Conservation (phyloP, 2,888 invertebrate species). For the Archips crataeganus region DNA sequence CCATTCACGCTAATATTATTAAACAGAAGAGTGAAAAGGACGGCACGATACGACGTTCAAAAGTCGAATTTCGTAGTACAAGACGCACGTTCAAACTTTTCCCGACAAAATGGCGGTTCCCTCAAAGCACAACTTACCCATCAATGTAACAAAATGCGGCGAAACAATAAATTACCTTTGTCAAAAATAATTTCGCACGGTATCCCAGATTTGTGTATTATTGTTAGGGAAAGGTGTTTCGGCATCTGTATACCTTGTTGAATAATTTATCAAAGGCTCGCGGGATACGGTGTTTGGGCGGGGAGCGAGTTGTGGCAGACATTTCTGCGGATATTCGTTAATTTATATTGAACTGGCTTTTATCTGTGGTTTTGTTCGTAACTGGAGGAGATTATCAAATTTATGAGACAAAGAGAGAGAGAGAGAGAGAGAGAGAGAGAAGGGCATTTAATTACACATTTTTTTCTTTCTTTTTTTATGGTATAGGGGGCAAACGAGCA, state of each 20-base stretch:
- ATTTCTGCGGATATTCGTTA: not conserved
- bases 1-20: too few species aligned
- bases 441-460: too few species aligned
- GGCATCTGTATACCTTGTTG: conserved; percentile 41
- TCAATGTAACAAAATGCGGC: conserved; percentile 7
- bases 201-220: conserved; percentile 43
- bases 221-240: conserved; percentile 42
- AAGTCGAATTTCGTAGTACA: too few species aligned
- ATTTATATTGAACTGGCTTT: too few species aligned
- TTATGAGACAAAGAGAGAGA: too few species aligned
- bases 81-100: not conserved
- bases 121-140: conserved; percentile 6
- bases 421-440: too few species aligned
- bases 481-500: too few species aligned
- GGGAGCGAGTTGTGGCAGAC: conserved; percentile 6
- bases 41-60: too few species aligned
- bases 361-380: too few species aligned
- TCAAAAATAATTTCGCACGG: conserved; percentile 46
- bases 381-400: not conserved
- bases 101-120: conserved; percentile 9
- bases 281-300: conserved; percentile 31
- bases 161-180: conserved; percentile 46
- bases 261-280: conserved; percentile 46
- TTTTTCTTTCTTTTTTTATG: too few species aligned
- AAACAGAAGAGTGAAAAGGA: too few species aligned